Percentiles rank a stretch among this genome's conserved stretches.
Conservation (phyloP, 2,888 invertebrate genomes). For the Lycocerus yunnanus region DNA sequence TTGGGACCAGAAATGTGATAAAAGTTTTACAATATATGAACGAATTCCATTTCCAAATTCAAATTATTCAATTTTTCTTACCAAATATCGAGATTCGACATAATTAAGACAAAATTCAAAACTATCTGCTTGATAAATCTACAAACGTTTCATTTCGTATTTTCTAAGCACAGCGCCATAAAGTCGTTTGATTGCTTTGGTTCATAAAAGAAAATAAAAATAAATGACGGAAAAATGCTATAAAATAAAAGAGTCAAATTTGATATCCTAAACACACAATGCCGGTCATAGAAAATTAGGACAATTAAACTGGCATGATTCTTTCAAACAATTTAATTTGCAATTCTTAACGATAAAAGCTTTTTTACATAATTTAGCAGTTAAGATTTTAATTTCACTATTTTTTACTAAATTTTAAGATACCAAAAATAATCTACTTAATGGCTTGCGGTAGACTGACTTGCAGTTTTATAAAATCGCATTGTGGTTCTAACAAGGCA, state of each 20-base stretch:
- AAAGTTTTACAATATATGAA: slow-evolving; percentile 30
- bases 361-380: neutral
- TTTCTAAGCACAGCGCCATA: neutral
- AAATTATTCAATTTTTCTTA: neutral
- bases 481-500: neutral
- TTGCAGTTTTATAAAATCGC: neutral
- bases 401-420: neutral
- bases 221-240: neutral
- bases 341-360: neutral
- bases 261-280: neutral
- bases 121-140: neutral
- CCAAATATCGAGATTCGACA: neutral
- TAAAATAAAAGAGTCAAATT: neutral
- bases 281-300: neutral
- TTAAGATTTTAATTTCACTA: neutral
- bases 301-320: neutral
- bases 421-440: neutral
- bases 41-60: neutral
- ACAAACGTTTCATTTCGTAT: neutral
- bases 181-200: neutral
- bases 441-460: slow-evolving; percentile 3
- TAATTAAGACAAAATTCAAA: neutral
- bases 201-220: neutral
- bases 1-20: slow-evolving; percentile 29
- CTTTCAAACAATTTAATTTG: neutral